Conservation (phyloP, 2,797 vertebrate genomes). For the Crypturellus tataupa region DNA sequence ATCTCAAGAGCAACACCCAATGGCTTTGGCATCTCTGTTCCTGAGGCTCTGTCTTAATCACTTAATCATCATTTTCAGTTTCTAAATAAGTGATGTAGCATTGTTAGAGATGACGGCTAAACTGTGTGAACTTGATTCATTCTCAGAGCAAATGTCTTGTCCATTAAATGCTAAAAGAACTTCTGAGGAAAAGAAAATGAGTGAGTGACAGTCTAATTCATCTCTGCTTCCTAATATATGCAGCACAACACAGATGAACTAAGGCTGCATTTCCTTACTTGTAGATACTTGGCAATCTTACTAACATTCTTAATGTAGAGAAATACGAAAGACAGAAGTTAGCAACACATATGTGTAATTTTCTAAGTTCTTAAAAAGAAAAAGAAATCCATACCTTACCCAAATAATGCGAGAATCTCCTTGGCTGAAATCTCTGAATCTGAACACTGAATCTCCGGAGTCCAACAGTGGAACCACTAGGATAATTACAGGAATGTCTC, state of each 20-base stretch:
- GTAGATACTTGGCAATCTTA: not conserved
- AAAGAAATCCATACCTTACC: not conserved
- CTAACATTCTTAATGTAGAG: rapidly evolving
- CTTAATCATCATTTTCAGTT: not conserved
- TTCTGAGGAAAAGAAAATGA: not conserved
- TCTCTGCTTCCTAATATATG: not conserved
- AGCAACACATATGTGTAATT: not conserved
- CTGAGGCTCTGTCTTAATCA: not conserved
- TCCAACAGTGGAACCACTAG: not conserved
- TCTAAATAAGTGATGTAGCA: not conserved
- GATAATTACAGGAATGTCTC: not conserved
- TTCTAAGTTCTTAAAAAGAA: not conserved
- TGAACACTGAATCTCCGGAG: not conserved
- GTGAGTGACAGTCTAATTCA: not conserved
- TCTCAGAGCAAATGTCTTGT: not conserved
- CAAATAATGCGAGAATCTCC: not conserved
- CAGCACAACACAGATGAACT: not conserved
- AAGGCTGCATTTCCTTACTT: not conserved
- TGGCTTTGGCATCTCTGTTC: not conserved
- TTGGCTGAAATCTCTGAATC: no score
- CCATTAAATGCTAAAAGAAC: not conserved
- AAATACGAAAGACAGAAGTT: not conserved
- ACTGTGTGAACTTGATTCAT: not conserved
- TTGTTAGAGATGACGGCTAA: not conserved
- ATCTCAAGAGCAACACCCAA: not conserved